A percentile compares a stretch with the other conserved stretches of the same genome.
Evolutionary conservation across 2,797 vertebrate genomes (phyloP).

Genomic region (Danio kyathit): DNA sequence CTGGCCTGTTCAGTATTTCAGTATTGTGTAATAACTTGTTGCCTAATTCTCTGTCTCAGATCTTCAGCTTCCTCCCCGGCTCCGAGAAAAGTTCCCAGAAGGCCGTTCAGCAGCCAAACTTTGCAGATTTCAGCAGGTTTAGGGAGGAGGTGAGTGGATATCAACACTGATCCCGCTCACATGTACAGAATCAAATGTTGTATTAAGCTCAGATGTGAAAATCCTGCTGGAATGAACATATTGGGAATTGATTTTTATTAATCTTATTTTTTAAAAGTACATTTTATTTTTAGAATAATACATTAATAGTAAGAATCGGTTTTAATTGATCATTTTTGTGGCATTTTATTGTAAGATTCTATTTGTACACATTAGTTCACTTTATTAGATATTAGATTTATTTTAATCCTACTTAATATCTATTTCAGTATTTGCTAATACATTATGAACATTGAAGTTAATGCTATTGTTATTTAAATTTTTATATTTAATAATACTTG

Average conservation of each 20-base stretch:
- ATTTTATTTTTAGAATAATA: neutral
- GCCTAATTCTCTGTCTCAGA: slow-evolving; percentile 60
- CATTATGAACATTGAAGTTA: too few relatives aligned
- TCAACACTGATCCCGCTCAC: neutral
- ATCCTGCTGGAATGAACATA: neutral
- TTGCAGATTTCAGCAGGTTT: slow-evolving; percentile 79
- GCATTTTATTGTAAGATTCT: neutral
- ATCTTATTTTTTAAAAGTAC: neutral
- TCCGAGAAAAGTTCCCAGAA: slow-evolving; percentile 66
- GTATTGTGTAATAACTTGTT: neutral
- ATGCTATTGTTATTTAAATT: too few relatives aligned
- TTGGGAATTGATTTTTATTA: too few relatives aligned
- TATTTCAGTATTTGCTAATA: too few relatives aligned
- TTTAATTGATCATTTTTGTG: neutral
- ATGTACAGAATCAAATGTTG: neutral
- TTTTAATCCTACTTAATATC: too few relatives aligned
- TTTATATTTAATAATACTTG: too few relatives aligned
- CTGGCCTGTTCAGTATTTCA: neutral
- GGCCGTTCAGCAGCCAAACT: slow-evolving; percentile 74
- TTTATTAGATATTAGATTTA: too few relatives aligned
- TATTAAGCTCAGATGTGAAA: neutral
- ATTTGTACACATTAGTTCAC: too few relatives aligned
- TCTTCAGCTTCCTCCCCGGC: slow-evolving; percentile 69
- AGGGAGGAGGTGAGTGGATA: slow-evolving; percentile 76
- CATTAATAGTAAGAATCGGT: neutral